Base-by-base conservation (phyloP, 2,113 vertebrate species). In the Halichoeres trimaculatus region DNA sequence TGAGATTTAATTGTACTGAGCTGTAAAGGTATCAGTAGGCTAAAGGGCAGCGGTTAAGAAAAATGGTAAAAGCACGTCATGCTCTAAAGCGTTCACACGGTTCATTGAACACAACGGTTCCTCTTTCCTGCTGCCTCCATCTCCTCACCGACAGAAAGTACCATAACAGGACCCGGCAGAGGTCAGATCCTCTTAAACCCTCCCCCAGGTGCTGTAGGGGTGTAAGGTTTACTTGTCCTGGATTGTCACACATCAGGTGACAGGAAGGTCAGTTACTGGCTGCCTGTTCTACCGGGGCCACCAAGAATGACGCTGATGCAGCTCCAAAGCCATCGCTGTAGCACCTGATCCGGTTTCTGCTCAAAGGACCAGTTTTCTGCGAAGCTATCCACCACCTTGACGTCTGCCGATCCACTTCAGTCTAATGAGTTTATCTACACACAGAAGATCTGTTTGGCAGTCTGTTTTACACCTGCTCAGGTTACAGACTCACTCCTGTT, bases 311-410 rank as follows among this genome's bases (percentile, higher is more conserved):
- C 74, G 3, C 43, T 16, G 17, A 48, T 41, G 1, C 47, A 14
- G 12, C 2, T 72, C 80, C 74, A 71, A 66, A 67, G 35, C 47
- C 57, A 70, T 22, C 47, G 7, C 69, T 13, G 55, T 81, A 65
- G 70, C 82, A 85, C 80, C 78, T 80, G 69, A 80, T 90, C 61
- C 16, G 52, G 80, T 87, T 88, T 70, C 78, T 53, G 64, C 82
- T 81, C 73, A 11, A 14, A 47, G 76, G 78, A 70, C 52, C 52
- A 23, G 34, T 71, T 76, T 48, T 34, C 45, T 78, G 50, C 75
- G 62, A 68, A 89, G 55, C 61, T 68, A 63, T 75, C 60, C 65
- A 62, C n/a, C 84, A 76, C 67, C 57, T 66, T 50, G 53, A 19
- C 0, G 26, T 70, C 85, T 78, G 81, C 54, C 54, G 69, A 78